Base-by-base conservation (phyloP, 2,797 vertebrate genomes). In the Scyliorhinus canicula region DNA sequence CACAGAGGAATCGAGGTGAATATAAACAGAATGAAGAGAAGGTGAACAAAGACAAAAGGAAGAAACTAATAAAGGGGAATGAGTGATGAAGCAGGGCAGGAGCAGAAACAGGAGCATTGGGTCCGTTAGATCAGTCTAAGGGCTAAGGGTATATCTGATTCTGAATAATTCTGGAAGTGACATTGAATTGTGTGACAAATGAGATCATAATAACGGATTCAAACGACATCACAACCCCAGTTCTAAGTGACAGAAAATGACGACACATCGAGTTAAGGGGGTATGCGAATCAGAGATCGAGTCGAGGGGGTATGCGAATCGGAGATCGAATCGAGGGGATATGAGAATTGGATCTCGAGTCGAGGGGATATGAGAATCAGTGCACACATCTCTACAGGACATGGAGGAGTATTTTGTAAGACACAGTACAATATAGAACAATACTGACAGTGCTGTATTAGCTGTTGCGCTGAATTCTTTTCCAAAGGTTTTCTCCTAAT, bases 381-480 rank as follows among this genome's bases (percentile, higher is more conserved):
- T 12, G 52, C 24, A 1, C 24, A 11, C 47, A 52, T 28, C 47
- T 26, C 2, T 24, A 2, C 24, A 52, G 84, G 50, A 28, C 8
- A 85, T 85, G 84, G 84, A 85, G 31, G 84, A 85, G 24, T 85
- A 85, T 14, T 85, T 85, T 85, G 84, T 85, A 85, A 85, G 84
- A 50, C 50, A 85, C 50, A 52, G 12, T 85, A 28, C 52, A 52
- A 85, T 52, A 52, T 52, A 85, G 47, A 50, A 85, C 26, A 52
- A 31, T 52, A 11, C 31, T 52, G 47, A 26, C 47, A 84, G 44
- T 84, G 79, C 9, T 84, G 52, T 24, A 85, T 52, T 3, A 84
- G 79, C 19, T 8, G 24, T 52, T 24, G 26, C 52, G 84, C 26
- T 9, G 8, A 11, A 47, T 28, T 52, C 26, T 31, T 85, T 50